Evolutionary conservation across 2,113 vertebrate species (phyloP).

Genomic region (Epinephelus lanceolatus): DNA sequence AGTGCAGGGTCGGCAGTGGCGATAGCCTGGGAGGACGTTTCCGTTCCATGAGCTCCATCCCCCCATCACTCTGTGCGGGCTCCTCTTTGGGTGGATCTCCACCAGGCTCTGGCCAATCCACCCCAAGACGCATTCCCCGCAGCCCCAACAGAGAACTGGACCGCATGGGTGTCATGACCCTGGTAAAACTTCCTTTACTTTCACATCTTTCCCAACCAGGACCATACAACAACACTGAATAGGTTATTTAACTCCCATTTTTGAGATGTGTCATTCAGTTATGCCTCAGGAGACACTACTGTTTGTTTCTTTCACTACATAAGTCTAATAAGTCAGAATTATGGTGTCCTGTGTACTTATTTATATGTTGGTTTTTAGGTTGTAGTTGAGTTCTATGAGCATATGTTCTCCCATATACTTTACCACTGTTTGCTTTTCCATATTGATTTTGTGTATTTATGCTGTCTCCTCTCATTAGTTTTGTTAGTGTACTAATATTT

Average conservation of each 20-base stretch:
- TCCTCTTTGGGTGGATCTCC: slow-evolving; percentile 89
- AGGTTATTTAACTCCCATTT: neutral
- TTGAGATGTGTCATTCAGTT: neutral
- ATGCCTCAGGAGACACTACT: neutral
- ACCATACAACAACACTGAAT: neutral
- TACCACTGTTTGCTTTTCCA: too few species aligned
- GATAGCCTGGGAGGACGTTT: slow-evolving; percentile 89
- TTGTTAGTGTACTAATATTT: slow-evolving; percentile 11
- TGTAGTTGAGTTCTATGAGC: neutral
- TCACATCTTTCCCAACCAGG: neutral
- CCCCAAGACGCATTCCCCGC: slow-evolving; percentile 89
- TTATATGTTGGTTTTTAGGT: neutral
- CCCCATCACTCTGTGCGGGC: slow-evolving; percentile 80
- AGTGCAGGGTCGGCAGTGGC: slow-evolving; percentile 92
- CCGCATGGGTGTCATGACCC: slow-evolving; percentile 94
- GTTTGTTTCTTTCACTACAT: neutral
- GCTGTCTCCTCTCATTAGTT: neutral
- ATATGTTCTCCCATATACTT: neutral
- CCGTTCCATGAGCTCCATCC: slow-evolving; percentile 90
- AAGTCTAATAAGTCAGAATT: neutral
- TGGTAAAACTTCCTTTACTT: slow-evolving; percentile 84
- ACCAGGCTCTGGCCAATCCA: slow-evolving; percentile 92
- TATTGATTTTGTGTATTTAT: neutral
- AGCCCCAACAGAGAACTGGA: slow-evolving; percentile 95
- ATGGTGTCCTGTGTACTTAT: neutral